Evolutionary conservation across 2,113 vertebrate genomes (phyloP).

Genomic region (Argyrosomus japonicus): DNA sequence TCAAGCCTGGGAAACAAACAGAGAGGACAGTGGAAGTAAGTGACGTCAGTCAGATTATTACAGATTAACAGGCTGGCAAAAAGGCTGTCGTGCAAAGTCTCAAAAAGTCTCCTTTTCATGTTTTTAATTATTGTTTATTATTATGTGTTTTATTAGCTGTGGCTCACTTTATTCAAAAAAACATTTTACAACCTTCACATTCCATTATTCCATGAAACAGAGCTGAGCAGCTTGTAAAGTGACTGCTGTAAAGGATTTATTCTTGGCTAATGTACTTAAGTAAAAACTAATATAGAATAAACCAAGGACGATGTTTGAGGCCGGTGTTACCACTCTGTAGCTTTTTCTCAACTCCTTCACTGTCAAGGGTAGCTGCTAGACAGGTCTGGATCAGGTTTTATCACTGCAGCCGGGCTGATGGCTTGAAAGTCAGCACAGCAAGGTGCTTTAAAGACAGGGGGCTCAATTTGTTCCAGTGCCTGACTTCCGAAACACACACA

Average conservation of each 20-base stretch:
- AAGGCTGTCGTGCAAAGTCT: not conserved
- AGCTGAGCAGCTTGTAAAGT: constrained; percentile 44
- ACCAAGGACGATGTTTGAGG: not conserved
- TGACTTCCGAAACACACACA: constrained; percentile 22
- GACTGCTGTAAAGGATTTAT: constrained; percentile 46
- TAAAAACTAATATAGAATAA: constrained; percentile 22
- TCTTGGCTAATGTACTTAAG: constrained; percentile 28
- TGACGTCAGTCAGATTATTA: constrained; percentile 9
- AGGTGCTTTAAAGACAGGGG: constrained; percentile 53
- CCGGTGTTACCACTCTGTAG: not conserved
- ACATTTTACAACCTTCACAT: constrained; percentile 27
- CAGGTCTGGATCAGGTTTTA: constrained; percentile 35
- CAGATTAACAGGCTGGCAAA: constrained; percentile 24
- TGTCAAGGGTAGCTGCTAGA: not conserved
- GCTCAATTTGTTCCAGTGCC: constrained; percentile 48
- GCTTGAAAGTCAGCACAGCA: constrained; percentile 40
- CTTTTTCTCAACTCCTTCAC: not conserved
- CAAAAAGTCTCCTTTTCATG: constrained; percentile 15
- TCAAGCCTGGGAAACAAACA: constrained; percentile 21
- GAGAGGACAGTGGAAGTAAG: not conserved
- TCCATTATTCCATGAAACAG: constrained; percentile 32
- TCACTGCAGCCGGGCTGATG: constrained; percentile 33
- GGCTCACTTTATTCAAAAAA: constrained; percentile 12
- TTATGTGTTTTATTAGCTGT: constrained; percentile 28
- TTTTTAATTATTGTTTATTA: constrained; percentile 38